Conservation (phyloP, 1,140 invertebrate genomes). For the Caenorhabditis remanei region DNA sequence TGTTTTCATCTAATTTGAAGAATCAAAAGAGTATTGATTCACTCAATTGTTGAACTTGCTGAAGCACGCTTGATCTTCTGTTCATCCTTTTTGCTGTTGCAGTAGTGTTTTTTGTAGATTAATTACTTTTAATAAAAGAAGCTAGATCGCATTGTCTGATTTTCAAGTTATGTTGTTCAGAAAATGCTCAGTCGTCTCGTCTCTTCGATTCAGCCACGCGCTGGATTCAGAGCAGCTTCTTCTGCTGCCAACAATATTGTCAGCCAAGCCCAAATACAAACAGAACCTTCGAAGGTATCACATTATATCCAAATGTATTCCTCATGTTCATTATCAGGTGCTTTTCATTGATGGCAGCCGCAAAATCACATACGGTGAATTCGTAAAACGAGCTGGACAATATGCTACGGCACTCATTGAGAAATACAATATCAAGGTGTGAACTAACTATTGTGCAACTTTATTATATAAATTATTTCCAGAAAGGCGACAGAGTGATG, state of each 20-base stretch:
- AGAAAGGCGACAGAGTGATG: slow-evolving; percentile 76
- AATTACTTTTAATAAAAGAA: neutral
- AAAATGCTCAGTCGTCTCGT: slow-evolving; percentile 25
- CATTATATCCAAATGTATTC: neutral
- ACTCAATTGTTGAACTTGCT: no score
- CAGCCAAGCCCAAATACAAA: slow-evolving; percentile 12
- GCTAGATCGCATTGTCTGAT: neutral
- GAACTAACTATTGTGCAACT: neutral
- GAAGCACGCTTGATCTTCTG: no score
- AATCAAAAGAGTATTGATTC: neutral
- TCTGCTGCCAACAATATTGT: slow-evolving; percentile 46
- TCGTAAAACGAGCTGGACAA: slow-evolving; percentile 69
- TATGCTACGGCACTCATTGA: slow-evolving; percentile 68
- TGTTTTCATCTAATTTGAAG: neutral
- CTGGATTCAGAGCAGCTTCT: neutral
- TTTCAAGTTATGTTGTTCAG: neutral
- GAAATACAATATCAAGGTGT: slow-evolving; percentile 71
- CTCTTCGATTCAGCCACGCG: neutral
- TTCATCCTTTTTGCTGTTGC: no score
- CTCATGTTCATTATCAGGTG: slow-evolving; percentile 30
- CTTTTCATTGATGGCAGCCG: slow-evolving; percentile 66
- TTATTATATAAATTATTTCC: slow-evolving; percentile 57
- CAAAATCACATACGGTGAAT: slow-evolving; percentile 69
- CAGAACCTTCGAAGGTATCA: slow-evolving; percentile 31
- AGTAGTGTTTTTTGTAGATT: no score